These are phyloP conservation scores for Circaetus gallicus DNA, from an alignment of 2,113 vertebrate genomes.

Conservation along the genomic window DNA sequence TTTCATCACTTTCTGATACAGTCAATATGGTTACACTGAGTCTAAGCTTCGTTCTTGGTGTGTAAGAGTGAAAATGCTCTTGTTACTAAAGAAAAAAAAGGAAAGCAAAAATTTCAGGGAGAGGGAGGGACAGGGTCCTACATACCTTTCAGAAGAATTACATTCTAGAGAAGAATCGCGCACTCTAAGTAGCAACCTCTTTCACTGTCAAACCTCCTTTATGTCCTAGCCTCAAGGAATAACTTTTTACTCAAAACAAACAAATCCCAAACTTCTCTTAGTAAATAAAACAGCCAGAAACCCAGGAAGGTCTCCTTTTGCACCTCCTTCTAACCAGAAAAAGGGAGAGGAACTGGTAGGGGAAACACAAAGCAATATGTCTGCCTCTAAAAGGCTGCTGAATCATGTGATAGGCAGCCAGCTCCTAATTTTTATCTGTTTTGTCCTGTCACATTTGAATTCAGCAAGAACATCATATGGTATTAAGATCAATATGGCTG, in stretches of 20 bases:
- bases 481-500: background rate
- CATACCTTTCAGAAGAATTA: background rate
- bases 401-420: background rate
- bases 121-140: background rate
- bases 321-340: background rate
- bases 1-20: background rate
- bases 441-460: constrained; percentile 7
- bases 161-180: background rate
- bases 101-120: background rate
- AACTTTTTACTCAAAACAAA: background rate
- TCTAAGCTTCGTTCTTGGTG: background rate
- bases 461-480: constrained; percentile 16
- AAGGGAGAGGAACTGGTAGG: background rate
- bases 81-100: background rate
- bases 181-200: background rate
- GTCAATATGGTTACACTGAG: background rate
- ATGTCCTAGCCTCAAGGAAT: background rate
- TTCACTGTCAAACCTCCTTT: background rate
- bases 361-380: background rate
- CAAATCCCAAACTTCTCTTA: background rate
- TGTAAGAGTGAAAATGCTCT: background rate
- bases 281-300: background rate
- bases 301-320: background rate
- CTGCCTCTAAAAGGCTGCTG: background rate
- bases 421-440: background rate